phyloP scores from a whole-genome alignment of 64 coral and sea anemone species.

The Actinia tenebrosa region DNA sequence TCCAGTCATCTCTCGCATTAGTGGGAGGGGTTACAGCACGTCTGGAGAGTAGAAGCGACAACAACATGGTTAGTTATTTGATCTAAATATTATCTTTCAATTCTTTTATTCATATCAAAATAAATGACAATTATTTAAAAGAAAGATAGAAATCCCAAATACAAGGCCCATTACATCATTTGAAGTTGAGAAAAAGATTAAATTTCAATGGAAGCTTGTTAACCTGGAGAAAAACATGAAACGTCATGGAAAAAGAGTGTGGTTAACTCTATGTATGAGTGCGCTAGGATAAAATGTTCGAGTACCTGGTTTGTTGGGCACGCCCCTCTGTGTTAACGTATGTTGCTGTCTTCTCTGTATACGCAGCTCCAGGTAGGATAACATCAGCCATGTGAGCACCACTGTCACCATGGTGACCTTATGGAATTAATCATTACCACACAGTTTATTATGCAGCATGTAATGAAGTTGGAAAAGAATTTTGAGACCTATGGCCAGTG shows the following conservation, averaged over 20 bases:
- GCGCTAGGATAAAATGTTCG: not conserved
- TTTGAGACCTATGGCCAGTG: too few relatives aligned
- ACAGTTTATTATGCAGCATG: not conserved
- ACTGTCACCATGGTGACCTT: conserved; percentile 96
- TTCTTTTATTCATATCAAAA: too few relatives aligned
- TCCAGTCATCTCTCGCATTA: conserved; percentile 96
- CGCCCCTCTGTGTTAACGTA: conserved; percentile 96
- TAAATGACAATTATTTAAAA: too few relatives aligned
- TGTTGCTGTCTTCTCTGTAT: conserved; percentile 94
- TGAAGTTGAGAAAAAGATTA: too few relatives aligned
- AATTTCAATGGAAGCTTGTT: too few relatives aligned
- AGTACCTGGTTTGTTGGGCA: conserved; percentile 89
- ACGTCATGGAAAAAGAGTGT: too few relatives aligned
- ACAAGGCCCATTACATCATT: too few relatives aligned
- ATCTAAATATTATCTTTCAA: too few relatives aligned
- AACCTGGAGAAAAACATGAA: too few relatives aligned
- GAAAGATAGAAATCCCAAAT: too few relatives aligned
- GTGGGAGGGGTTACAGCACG: conserved; percentile 91
- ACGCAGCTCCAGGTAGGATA: conserved; percentile 90
- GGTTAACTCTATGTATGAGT: too few relatives aligned
- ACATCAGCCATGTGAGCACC: conserved; percentile 91
- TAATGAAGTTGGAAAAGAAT: not conserved
- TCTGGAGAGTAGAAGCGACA: conserved; percentile 29
- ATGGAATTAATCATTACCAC: not conserved
- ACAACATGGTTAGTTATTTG: not conserved